Evolutionary conservation across 2,888 invertebrate genomes (phyloP).

Genomic region (Dicycla oo): DNA sequence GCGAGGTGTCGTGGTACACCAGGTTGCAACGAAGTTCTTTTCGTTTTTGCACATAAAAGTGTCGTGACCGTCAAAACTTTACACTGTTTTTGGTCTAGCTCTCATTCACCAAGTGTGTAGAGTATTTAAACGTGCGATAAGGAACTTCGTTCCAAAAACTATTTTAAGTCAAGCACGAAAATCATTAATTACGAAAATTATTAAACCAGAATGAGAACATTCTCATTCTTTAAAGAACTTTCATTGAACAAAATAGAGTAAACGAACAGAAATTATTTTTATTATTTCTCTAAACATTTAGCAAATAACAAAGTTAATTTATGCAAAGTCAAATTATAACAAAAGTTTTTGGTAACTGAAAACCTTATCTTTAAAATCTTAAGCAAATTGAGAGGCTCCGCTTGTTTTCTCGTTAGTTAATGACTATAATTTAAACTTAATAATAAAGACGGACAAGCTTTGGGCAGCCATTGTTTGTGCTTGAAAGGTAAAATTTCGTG

Average conservation of each 20-base stretch:
- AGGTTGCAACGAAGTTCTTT: no score
- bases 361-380: conserved; percentile 77
- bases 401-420: conserved; percentile 85
- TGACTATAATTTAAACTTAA: conserved; percentile 88
- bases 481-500: conserved; percentile 85
- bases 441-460: conserved; percentile 86
- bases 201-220: background rate
- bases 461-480: conserved; percentile 80
- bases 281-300: conserved; percentile 31
- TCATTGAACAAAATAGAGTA: conserved; percentile 18
- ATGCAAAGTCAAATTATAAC: conserved; percentile 55
- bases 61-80: no score
- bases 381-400: conserved; percentile 79
- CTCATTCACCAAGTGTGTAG: no score
- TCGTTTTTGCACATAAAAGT: no score
- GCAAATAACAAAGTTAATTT: conserved; percentile 42
- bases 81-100: no score
- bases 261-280: conserved; percentile 56
- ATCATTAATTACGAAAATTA: background rate
- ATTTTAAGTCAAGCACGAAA: no score
- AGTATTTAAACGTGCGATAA: no score
- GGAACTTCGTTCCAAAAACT: no score
- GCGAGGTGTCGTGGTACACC: no score
- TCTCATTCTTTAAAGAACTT: no score
- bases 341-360: conserved; percentile 76